Evolutionary conservation across 2,797 vertebrate species (phyloP).

Genomic region (Anabacerthia variegaticeps): DNA sequence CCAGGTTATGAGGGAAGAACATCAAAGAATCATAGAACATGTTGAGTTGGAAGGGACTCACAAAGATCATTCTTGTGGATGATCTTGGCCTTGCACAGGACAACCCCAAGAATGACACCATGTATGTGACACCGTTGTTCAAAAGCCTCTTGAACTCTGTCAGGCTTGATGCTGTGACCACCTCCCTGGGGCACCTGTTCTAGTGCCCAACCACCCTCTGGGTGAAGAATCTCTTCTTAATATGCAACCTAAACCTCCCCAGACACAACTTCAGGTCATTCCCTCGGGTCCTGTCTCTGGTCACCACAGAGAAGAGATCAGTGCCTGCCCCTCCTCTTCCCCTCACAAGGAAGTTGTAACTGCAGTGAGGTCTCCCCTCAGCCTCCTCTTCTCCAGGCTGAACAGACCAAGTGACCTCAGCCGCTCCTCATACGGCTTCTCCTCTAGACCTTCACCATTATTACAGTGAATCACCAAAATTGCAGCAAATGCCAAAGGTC

Average conservation of each 20-base stretch:
- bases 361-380: too few relatives aligned
- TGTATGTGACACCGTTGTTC: neutral
- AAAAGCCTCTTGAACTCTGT: neutral
- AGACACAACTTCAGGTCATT: neutral
- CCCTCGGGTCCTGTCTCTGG: accelerated
- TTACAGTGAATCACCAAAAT: neutral
- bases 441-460: neutral
- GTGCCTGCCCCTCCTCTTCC: too few relatives aligned
- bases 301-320: neutral
- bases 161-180: neutral
- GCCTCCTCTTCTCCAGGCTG: neutral
- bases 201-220: neutral
- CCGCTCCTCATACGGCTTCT: neutral
- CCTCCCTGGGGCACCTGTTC: neutral
- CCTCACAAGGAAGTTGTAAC: accelerated
- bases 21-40: neutral
- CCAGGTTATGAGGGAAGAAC: neutral
- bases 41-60: neutral
- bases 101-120: neutral
- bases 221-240: neutral
- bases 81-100: neutral
- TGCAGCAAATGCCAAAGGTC: neutral
- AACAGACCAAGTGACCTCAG: neutral
- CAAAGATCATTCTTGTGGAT: neutral
- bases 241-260: neutral